A percentile compares a stretch with the other conserved stretches of the same genome.
Conservation (phyloP, 2,113 vertebrate genomes). For the Piaya cayana region DNA sequence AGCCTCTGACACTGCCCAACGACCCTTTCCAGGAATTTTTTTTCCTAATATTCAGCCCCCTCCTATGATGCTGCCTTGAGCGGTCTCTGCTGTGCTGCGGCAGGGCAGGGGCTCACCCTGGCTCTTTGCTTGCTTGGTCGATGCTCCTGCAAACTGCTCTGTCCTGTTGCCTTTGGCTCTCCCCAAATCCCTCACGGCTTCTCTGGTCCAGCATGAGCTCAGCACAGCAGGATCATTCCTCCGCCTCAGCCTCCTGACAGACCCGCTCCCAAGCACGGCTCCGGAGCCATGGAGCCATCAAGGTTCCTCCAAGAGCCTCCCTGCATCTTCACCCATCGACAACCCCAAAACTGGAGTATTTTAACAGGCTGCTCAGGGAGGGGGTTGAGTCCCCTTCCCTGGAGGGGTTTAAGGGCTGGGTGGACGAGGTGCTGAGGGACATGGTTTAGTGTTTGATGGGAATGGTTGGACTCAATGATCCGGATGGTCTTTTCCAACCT, state of each 20-base stretch:
- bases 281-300: rapidly evolving
- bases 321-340: background rate
- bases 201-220: background rate
- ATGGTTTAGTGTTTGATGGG: no score
- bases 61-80: background rate
- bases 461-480: no score
- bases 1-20: no score
- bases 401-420: no score
- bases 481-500: no score
- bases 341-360: background rate
- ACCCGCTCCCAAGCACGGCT: rapidly evolving
- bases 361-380: no score
- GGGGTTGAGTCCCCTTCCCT: no score
- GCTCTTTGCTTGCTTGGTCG: background rate
- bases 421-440: no score
- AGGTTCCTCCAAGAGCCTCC: background rate
- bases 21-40: no score
- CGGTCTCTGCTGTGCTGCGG: background rate
- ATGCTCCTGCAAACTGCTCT: background rate
- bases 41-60: no score
- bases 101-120: background rate
- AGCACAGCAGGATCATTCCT: background rate
- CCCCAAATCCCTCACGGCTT: background rate
- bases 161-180: background rate
- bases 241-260: rapidly evolving